These are phyloP conservation scores for Phasianus colchicus DNA, from an alignment of 2,113 vertebrate genomes.

Conservation along the genomic window DNA sequence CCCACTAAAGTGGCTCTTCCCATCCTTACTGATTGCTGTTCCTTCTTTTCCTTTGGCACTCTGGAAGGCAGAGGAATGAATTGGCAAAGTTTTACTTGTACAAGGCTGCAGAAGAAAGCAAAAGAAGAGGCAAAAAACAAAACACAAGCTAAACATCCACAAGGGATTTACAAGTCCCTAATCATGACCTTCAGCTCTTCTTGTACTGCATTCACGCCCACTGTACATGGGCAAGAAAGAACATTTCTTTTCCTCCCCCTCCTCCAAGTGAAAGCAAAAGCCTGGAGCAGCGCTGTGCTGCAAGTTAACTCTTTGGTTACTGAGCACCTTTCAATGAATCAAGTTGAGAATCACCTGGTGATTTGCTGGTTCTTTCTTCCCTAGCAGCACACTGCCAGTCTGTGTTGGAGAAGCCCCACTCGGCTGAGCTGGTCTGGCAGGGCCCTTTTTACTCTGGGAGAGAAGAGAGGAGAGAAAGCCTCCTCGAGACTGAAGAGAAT, in stretches of 20 bases:
- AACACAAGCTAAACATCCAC: background rate
- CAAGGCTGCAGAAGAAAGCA: background rate
- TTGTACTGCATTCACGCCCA: background rate
- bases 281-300: background rate
- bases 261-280: background rate
- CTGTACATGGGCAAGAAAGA: background rate
- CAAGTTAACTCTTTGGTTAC: background rate
- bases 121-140: background rate
- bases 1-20: slow-evolving; percentile 75
- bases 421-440: slow-evolving; percentile 73
- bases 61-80: slow-evolving; percentile 71
- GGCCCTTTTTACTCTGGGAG: slow-evolving; percentile 86
- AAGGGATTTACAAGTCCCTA: background rate
- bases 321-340: background rate
- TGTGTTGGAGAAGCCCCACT: slow-evolving; percentile 81
- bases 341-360: slow-evolving; percentile 79
- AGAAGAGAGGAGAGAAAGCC: slow-evolving; percentile 92
- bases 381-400: slow-evolving; percentile 49
- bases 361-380: slow-evolving; percentile 82
- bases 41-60: slow-evolving; percentile 85
- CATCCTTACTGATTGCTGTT: slow-evolving; percentile 74
- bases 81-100: background rate
- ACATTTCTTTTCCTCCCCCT: background rate
- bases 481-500: slow-evolving; percentile 85
- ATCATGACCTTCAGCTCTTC: background rate